Percentiles rank a stretch among this genome's conserved stretches.
Evolutionary conservation across 1,140 invertebrate genomes (phyloP).

Genomic region (Bombus terrestris): DNA sequence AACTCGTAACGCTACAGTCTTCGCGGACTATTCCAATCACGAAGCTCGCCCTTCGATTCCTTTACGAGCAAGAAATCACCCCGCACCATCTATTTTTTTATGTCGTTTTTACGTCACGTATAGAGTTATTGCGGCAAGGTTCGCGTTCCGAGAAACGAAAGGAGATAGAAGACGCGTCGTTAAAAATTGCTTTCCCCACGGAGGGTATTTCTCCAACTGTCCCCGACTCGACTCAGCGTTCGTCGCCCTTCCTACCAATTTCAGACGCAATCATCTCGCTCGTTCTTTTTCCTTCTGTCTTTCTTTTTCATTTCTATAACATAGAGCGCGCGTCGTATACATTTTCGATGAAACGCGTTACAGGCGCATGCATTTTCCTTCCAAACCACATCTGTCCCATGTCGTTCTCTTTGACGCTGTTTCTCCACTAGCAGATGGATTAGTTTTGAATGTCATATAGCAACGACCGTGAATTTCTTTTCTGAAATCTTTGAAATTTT

Average conservation of each 20-base stretch:
- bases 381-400: background rate
- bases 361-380: conserved; percentile 14
- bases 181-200: conserved; percentile 18
- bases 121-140: background rate
- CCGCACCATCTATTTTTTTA: too few relatives aligned
- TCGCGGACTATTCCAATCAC: background rate
- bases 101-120: background rate
- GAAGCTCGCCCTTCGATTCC: background rate
- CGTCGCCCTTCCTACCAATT: conserved; percentile 15
- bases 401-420: conserved; percentile 11
- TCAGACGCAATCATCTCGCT: conserved; percentile 27
- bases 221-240: background rate
- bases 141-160: background rate
- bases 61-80: background rate
- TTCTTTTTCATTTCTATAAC: too few relatives aligned
- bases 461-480: background rate
- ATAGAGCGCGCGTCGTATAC: background rate
- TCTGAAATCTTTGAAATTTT: background rate
- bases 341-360: background rate
- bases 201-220: conserved; percentile 7
- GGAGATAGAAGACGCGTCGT: background rate
- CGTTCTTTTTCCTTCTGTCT: background rate
- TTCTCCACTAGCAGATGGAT: background rate
- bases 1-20: background rate
- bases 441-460: background rate